phyloP scores from a whole-genome alignment of 2,797 vertebrate species.

The Dromococcyx pavoninus region DNA sequence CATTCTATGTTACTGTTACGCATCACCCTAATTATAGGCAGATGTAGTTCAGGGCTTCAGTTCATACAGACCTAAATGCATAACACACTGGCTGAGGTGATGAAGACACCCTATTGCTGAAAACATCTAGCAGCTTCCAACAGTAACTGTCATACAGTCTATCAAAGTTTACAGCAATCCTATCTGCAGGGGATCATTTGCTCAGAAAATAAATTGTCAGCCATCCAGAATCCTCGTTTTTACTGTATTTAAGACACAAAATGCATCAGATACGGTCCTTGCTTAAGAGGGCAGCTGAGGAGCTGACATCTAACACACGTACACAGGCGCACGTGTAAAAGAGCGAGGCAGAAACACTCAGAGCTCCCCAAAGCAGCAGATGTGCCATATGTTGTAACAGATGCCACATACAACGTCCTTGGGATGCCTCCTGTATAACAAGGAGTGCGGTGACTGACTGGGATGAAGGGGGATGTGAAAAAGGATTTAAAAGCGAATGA shows the following conservation, averaged over 20 bases:
- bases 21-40: background rate
- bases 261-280: background rate
- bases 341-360: accelerated
- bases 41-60: background rate
- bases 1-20: background rate
- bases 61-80: background rate
- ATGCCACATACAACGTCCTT: slow-evolving; percentile 30
- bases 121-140: background rate
- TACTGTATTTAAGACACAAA: background rate
- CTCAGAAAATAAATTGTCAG: background rate
- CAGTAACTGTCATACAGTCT: background rate
- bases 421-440: background rate
- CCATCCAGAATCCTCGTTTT: background rate
- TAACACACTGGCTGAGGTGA: background rate
- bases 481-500: slow-evolving; percentile 52
- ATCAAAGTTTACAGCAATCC: background rate
- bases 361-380: background rate
- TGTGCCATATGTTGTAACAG: slow-evolving; percentile 55
- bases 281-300: background rate
- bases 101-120: background rate
- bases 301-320: background rate
- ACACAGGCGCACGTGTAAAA: background rate
- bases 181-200: background rate
- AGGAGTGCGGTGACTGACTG: background rate
- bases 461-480: background rate